Percentiles rank a stretch among this genome's conserved stretches.
Evolutionary conservation across 92 coral and sea anemone genomes (phyloP).

Genomic region (Pocillopora grandis): DNA sequence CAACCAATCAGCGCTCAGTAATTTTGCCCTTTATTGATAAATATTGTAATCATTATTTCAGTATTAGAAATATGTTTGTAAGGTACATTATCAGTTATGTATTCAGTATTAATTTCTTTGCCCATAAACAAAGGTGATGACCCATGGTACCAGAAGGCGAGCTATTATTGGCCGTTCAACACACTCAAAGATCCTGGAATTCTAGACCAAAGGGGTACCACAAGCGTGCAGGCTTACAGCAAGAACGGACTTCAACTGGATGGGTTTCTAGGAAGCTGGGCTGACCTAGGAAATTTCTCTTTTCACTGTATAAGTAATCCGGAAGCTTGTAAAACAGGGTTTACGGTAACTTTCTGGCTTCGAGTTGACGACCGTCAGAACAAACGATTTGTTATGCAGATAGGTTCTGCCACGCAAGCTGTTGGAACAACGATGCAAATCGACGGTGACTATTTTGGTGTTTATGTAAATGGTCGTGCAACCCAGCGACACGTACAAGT

Average conservation of each 20-base stretch:
- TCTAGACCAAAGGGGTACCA: conserved; percentile 56
- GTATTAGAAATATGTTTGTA: too few relatives aligned
- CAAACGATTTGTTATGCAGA: conserved; percentile 53
- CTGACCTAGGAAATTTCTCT: conserved; percentile 64
- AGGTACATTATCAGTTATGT: too few relatives aligned
- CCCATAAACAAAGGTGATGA: conserved; percentile 43
- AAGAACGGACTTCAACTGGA: conserved; percentile 65
- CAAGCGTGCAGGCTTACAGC: conserved; percentile 56
- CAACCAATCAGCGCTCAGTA: too few relatives aligned
- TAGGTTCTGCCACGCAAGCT: conserved; percentile 52
- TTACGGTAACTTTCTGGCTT: conserved; percentile 81
- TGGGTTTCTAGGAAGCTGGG: conserved; percentile 68
- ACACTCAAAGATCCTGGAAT: conserved; percentile 34
- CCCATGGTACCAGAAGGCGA: conserved; percentile 71
- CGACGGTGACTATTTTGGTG: conserved; percentile 29
- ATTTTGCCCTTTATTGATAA: too few relatives aligned
- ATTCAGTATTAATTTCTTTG: too few relatives aligned
- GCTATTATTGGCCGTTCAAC: conserved; percentile 75
- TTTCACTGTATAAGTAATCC: conserved; percentile 79
- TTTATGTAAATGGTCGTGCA: conserved; percentile 61
- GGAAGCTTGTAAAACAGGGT: conserved; percentile 67
- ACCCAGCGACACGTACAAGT: conserved; percentile 52
- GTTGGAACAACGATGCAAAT: conserved; percentile 74
- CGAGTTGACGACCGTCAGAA: conserved; percentile 27
- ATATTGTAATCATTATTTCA: too few relatives aligned